Evolutionary conservation across 2,113 vertebrate genomes (phyloP).

Genomic region (Cranoglanis bouderius): DNA sequence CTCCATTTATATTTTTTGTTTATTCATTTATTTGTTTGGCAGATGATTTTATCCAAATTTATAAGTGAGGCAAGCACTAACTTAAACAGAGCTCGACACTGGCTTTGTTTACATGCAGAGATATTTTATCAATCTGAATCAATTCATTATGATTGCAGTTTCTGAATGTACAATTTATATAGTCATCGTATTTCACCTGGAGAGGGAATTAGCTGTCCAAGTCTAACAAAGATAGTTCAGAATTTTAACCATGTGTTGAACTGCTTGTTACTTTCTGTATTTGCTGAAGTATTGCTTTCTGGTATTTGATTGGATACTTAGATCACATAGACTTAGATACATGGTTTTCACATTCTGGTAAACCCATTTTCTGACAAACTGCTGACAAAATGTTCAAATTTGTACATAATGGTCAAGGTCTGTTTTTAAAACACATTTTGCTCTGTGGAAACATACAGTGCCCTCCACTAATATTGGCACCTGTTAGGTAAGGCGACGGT

Average conservation of each 20-base stretch:
- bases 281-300: neutral
- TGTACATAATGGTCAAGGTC: neutral
- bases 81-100: neutral
- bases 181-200: neutral
- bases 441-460: neutral
- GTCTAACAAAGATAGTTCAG: neutral
- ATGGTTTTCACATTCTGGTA: neutral
- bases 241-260: neutral
- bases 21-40: neutral
- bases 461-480: too few species aligned
- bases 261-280: neutral
- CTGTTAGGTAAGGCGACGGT: too few species aligned
- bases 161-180: too few species aligned
- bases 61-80: too few species aligned
- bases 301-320: neutral
- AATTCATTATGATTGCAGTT: neutral
- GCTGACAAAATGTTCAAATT: too few species aligned
- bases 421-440: neutral
- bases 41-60: neutral
- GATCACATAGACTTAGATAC: neutral
- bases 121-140: neutral
- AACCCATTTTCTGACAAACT: neutral
- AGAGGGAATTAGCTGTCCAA: neutral
- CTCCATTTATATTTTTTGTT: neutral
- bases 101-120: neutral